Conservation (phyloP, 2,797 vertebrate species). For the Myripristis murdjan region DNA sequence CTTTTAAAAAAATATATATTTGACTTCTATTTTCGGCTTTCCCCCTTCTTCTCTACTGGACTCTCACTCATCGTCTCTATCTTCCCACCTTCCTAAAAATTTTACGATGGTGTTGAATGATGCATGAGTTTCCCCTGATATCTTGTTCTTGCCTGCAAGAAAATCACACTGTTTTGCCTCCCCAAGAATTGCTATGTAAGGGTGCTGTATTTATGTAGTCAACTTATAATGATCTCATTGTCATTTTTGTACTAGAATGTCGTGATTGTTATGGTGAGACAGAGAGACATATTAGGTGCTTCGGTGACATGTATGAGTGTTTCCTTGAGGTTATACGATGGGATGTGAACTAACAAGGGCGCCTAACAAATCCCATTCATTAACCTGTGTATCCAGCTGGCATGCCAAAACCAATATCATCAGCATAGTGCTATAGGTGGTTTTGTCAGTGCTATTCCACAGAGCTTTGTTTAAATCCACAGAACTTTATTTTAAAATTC, state of each 20-base stretch:
- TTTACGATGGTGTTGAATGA: slow-evolving; percentile 78
- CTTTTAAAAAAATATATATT: slow-evolving; percentile 41
- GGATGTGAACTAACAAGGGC: too few relatives aligned
- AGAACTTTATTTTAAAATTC: too few relatives aligned
- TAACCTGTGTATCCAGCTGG: slow-evolving; percentile 2
- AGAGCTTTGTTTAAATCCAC: too few relatives aligned
- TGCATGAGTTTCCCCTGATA: slow-evolving; percentile 80
- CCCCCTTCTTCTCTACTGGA: slow-evolving; percentile 42
- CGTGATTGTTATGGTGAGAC: not conserved
- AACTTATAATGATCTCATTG: slow-evolving; percentile 3
- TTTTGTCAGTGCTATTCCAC: too few relatives aligned
- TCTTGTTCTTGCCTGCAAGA: slow-evolving; percentile 67
- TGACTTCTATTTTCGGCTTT: slow-evolving; percentile 71
- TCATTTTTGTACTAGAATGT: slow-evolving; percentile 30
- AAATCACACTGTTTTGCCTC: slow-evolving; percentile 53
- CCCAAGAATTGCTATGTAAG: slow-evolving; percentile 47
- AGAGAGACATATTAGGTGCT: too few relatives aligned
- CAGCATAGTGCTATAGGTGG: not conserved
- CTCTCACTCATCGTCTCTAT: slow-evolving; percentile 55
- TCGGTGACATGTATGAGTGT: too few relatives aligned
- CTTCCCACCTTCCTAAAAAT: slow-evolving; percentile 72
- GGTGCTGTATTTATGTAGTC: slow-evolving; percentile 36
- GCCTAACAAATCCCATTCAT: too few relatives aligned
- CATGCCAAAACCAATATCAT: slow-evolving; percentile 20
- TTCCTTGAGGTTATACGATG: too few relatives aligned